Percentiles rank a stretch among this genome's conserved stretches.
Conservation (phyloP, 2,797 vertebrate species). For the Hypotaenidia philippensis region DNA sequence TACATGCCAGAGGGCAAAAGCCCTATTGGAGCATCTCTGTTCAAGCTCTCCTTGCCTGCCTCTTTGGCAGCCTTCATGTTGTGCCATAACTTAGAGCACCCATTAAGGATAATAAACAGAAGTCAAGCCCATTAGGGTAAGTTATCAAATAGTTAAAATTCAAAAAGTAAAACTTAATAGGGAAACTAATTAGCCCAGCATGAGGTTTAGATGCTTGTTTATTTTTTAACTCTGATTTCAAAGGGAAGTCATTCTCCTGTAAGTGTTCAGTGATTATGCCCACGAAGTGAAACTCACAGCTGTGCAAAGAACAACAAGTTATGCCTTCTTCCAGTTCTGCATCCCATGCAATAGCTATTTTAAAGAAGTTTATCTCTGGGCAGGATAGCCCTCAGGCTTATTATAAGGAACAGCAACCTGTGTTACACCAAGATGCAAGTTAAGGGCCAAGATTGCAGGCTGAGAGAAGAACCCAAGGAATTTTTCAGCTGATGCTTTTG, state of each 20-base stretch:
- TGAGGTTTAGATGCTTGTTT: constrained; percentile 13
- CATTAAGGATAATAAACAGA: not conserved
- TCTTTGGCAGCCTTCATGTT: not conserved
- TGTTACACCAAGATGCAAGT: not conserved
- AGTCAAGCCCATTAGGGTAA: not conserved
- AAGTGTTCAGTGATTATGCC: not conserved
- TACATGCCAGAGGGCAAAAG: not conserved
- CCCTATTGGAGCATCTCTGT: not conserved
- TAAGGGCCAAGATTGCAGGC: not conserved
- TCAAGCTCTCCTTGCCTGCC: not conserved
- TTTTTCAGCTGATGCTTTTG: not conserved
- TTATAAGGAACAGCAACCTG: not conserved
- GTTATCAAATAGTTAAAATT: constrained; percentile 29
- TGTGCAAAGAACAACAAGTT: not conserved
- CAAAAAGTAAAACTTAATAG: not conserved
- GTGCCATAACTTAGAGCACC: not conserved
- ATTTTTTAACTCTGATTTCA: constrained; percentile 2
- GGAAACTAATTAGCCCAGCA: not conserved
- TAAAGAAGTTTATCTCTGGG: not conserved
- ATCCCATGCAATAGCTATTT: not conserved
- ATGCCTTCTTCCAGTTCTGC: not conserved
- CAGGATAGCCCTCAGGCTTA: not conserved
- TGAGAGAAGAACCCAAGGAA: not conserved
- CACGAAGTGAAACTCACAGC: not conserved
- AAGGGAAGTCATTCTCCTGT: not conserved